phyloP scores from a whole-genome alignment of 1,140 invertebrate genomes.

The Polypedilum vanderplanki region DNA sequence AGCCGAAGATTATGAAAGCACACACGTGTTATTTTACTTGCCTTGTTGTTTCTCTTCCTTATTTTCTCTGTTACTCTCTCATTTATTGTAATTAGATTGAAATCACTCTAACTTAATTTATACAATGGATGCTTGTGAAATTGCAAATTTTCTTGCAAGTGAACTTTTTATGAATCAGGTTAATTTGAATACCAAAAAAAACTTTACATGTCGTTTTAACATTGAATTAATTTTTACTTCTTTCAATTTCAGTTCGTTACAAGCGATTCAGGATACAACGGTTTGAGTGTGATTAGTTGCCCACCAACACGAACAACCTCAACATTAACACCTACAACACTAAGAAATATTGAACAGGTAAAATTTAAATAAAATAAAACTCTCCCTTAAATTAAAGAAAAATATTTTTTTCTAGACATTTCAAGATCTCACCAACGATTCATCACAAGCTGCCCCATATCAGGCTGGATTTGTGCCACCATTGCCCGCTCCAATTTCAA shows the following conservation, averaged over 20 bases:
- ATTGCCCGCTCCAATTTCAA: slow-evolving; percentile 19
- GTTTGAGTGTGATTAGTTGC: slow-evolving; percentile 60
- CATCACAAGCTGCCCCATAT: slow-evolving; percentile 63
- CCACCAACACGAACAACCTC: slow-evolving; percentile 85
- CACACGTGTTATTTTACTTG: background rate
- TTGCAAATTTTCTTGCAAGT: slow-evolving; percentile 69
- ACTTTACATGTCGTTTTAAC: background rate
- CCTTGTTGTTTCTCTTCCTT: background rate
- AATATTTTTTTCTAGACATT: slow-evolving; percentile 45
- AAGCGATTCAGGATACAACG: slow-evolving; percentile 51
- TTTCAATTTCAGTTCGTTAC: slow-evolving; percentile 64
- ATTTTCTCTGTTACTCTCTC: background rate
- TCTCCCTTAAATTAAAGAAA: no score
- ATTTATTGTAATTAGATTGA: background rate
- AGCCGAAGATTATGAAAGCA: background rate
- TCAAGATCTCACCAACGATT: slow-evolving; percentile 57
- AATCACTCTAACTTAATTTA: slow-evolving; percentile 31
- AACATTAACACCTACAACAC: slow-evolving; percentile 86
- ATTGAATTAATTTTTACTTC: slow-evolving; percentile 32
- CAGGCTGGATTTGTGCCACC: slow-evolving; percentile 89
- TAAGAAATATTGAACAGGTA: slow-evolving; percentile 80
- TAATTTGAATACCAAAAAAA: background rate
- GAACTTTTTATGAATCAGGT: slow-evolving; percentile 73
- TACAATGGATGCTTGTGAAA: slow-evolving; percentile 67
- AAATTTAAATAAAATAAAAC: background rate